phyloP scores from a whole-genome alignment of 2,888 invertebrate genomes.

The Aspidiotus destructor region DNA sequence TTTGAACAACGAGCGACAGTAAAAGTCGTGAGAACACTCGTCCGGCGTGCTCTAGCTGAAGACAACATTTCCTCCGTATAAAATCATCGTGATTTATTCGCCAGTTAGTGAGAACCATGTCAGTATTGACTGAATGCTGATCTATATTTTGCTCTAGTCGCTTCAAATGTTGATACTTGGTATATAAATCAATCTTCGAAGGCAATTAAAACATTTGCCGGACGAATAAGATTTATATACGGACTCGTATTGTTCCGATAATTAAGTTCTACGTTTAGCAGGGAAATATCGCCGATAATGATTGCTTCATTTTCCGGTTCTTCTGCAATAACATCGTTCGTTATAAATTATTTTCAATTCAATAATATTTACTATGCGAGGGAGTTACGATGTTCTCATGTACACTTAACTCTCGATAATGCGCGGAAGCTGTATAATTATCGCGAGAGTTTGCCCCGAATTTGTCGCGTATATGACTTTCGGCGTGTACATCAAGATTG shows the following conservation, averaged over 20 bases:
- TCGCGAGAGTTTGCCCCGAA: too few relatives aligned
- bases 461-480: too few relatives aligned
- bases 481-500: too few relatives aligned
- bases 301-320: constrained; percentile 12
- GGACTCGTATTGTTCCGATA: constrained; percentile 17
- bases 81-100: constrained; percentile 28
- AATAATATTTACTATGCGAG: too few relatives aligned
- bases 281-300: constrained; percentile 31
- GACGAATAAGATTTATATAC: constrained; percentile 31
- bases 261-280: constrained; percentile 14
- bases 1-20: constrained; percentile 18
- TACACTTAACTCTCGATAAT: too few relatives aligned
- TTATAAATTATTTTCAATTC: too few relatives aligned
- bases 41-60: constrained; percentile 12
- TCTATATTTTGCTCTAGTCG: constrained; percentile 31
- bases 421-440: too few relatives aligned
- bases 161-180: constrained; percentile 23
- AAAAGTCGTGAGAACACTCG: constrained; percentile 32
- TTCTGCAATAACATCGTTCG: too few relatives aligned
- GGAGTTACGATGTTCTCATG: too few relatives aligned
- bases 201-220: constrained; percentile 33
- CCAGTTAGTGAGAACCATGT: constrained; percentile 30
- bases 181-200: constrained; percentile 30
- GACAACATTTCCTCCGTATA: constrained; percentile 16
- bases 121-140: constrained; percentile 31